Conservation (phyloP, 2,888 invertebrate species). For the Machimus rusticus region DNA sequence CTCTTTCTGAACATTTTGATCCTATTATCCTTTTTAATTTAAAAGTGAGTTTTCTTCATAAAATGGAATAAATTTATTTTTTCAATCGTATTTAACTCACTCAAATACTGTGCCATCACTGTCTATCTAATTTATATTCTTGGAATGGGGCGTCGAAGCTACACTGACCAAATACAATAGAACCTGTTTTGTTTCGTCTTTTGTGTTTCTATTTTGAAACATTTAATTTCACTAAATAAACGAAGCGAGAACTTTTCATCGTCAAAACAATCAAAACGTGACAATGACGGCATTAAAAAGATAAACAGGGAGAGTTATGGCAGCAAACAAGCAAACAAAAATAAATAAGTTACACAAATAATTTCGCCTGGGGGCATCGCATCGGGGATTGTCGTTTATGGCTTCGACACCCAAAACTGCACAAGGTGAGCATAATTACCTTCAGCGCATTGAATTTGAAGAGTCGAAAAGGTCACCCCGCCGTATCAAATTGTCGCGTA, state of each 20-base stretch:
- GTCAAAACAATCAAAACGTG: conserved; percentile 16
- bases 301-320: conserved; percentile 3
- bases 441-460: not conserved
- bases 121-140: not conserved
- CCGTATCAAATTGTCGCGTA: not conserved
- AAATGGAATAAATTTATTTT: not conserved
- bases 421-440: not conserved
- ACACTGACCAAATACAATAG: not conserved
- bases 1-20: too few relatives aligned
- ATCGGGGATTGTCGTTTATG: not conserved
- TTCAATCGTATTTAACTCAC: not conserved
- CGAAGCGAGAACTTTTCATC: not conserved
- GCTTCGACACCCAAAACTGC: conserved; percentile 1
- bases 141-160: not conserved
- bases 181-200: not conserved
- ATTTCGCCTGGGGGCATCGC: not conserved
- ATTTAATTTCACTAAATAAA: not conserved
- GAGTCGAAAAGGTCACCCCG: not conserved
- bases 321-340: not conserved
- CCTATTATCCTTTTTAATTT: not conserved
- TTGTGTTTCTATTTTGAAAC: not conserved
- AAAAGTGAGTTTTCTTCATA: not conserved
- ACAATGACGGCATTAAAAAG: not conserved
- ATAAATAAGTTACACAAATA: not conserved
- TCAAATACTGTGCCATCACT: not conserved